Percentiles rank a stretch among this genome's conserved stretches.
These are phyloP conservation scores for Dendroctonus ponderosae DNA, from an alignment of 1,140 invertebrate genomes.

Conservation along the genomic window DNA sequence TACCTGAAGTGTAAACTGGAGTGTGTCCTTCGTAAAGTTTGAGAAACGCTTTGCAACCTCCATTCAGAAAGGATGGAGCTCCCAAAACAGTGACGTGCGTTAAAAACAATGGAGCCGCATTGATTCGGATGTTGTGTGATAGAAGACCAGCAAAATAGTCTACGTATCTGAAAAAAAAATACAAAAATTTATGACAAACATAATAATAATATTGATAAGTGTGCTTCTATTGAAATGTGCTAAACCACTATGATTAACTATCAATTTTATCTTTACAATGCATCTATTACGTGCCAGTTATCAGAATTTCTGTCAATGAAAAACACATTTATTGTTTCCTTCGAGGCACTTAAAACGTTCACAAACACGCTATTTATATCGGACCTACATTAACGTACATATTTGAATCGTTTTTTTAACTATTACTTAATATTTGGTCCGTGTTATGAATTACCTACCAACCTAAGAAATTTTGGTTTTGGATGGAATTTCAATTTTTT, in stretches of 20 bases:
- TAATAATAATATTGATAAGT: constrained; percentile 7
- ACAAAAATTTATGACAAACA: neutral
- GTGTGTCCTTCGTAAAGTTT: constrained; percentile 83
- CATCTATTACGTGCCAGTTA: too few relatives aligned
- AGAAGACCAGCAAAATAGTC: constrained; percentile 87
- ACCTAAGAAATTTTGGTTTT: too few relatives aligned
- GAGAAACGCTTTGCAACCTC: constrained; percentile 75
- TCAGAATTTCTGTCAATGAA: too few relatives aligned
- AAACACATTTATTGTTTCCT: too few relatives aligned
- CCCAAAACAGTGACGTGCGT: constrained; percentile 84
- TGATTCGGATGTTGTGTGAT: constrained; percentile 82
- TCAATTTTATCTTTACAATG: neutral
- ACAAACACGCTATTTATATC: too few relatives aligned
- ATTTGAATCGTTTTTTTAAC: too few relatives aligned
- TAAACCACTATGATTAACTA: too few relatives aligned
- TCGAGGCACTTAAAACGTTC: too few relatives aligned
- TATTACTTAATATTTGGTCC: too few relatives aligned
- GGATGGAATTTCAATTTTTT: too few relatives aligned
- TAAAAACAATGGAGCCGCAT: constrained; percentile 79
- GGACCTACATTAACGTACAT: too few relatives aligned
- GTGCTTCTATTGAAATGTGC: constrained; percentile 27
- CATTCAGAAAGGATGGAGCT: constrained; percentile 73
- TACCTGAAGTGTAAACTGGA: constrained; percentile 81
- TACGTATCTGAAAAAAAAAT: constrained; percentile 67
- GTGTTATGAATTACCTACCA: too few relatives aligned